A percentile compares a stretch with the other conserved stretches of the same genome.
Evolutionary conservation across 2,797 vertebrate species (phyloP).

Genomic region (Lepilemur septentrionalis): DNA sequence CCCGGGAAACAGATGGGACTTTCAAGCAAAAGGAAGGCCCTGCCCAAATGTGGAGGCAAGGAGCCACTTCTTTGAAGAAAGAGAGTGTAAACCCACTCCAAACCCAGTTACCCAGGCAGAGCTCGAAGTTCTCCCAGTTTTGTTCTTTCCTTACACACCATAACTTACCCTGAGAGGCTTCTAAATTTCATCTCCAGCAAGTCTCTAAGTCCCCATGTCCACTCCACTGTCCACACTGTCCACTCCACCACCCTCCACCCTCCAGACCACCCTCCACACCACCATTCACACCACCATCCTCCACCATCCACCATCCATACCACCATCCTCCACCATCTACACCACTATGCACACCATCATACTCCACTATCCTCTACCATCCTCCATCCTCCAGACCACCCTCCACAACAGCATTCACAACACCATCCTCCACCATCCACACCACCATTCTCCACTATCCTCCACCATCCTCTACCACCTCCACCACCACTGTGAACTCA

Average conservation of each 20-base stretch:
- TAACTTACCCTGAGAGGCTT: background rate
- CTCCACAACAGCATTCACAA: too few species aligned
- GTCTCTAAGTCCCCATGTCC: background rate
- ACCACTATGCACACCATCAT: too few species aligned
- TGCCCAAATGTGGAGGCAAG: fast-evolving
- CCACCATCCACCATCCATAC: too few species aligned
- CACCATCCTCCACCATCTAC: too few species aligned
- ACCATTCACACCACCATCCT: too few species aligned
- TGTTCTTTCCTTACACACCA: background rate
- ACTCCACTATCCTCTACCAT: too few species aligned
- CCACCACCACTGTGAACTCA: background rate
- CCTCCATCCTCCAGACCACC: too few species aligned
- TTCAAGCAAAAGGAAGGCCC: background rate
- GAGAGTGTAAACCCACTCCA: background rate
- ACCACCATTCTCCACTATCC: too few species aligned
- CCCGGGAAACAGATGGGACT: background rate
- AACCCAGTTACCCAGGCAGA: too few species aligned
- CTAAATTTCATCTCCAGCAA: background rate
- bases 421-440: too few species aligned
- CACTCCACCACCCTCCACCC: too few species aligned
- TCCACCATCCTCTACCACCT: background rate
- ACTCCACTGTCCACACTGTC: background rate
- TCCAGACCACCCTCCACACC: too few species aligned
- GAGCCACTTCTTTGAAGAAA: background rate
- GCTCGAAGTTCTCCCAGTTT: background rate